Base-by-base conservation (phyloP, 2,888 invertebrate species). In the Toxonevra muliebris region DNA sequence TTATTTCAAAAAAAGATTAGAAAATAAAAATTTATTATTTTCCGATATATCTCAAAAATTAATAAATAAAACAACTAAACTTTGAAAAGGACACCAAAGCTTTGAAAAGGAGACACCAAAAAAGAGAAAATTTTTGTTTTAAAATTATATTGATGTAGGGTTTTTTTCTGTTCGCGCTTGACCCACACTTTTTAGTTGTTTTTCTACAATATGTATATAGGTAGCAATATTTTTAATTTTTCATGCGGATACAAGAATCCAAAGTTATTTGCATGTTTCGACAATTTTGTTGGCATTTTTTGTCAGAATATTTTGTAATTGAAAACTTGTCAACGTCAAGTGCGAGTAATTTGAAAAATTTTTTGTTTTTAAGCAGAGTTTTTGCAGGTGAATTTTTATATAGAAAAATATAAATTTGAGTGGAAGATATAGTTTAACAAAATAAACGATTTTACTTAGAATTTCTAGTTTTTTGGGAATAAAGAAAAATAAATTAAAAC, bases 251-350 rank as follows among this genome's bases (percentile, higher is more conserved):
- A 73, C 68, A 68, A 61, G 72, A 73, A 68, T 68, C 71, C 66
- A 57, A 69, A 74, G 68, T 69, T 71, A 73, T 74, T 74, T 74
- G 73, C 73, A 73, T 72, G 70, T 74, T 74, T 72, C 71, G 63
- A 69, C 71, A 72, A 66, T 66, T 71, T 69, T 65, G 67, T 50
- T 63, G 45, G 61, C 43, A 66, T 59, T 69, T 65, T 67, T 66
- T 45, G 1, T 42, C 61, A 66, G 65, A 60, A 69, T 65, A 66
- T 70, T 53, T 66, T 69, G 74, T 73, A 74, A 74, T 72, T 74
- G 72, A 72, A 74, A 71, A 70, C 74, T 71, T 72, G 69, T 68
- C 69, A 71, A 64, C 45, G 66, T 67, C 61, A 64, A 63, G 42
- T 66, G 61, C 54, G 58, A 64, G 52, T 68, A 50, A 58, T 59